Evolutionary conservation across 30 jellyfish, hydroid and myxozoan species (phyloP).

Genomic region (Chrysaora quinquecirrha): DNA sequence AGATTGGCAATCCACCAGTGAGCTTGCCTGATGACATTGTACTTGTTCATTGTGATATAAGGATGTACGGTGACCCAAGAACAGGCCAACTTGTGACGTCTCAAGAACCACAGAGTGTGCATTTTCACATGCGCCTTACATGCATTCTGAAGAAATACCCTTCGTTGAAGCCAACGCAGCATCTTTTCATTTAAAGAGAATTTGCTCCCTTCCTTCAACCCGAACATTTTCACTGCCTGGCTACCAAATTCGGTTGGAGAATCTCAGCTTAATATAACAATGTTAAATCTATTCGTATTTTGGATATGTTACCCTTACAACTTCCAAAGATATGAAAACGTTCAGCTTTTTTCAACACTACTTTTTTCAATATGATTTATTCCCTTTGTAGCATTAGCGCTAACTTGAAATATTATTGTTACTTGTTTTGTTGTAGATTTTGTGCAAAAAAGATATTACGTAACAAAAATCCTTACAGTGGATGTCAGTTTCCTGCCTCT

Average conservation of each 20-base stretch:
- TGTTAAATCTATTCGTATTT: background rate
- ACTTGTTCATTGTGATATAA: background rate
- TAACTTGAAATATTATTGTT: background rate
- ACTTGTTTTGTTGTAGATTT: no score
- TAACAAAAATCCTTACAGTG: background rate
- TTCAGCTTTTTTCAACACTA: background rate
- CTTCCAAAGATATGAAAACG: background rate
- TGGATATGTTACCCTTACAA: background rate
- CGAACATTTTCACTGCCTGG: constrained; percentile 1
- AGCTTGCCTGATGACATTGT: background rate
- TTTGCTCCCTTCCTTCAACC: background rate
- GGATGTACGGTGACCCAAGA: background rate
- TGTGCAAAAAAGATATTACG: background rate
- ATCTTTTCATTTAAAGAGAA: background rate
- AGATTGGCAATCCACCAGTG: constrained; percentile 1
- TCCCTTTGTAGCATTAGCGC: background rate
- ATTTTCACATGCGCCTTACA: background rate
- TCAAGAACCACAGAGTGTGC: constrained; percentile 5
- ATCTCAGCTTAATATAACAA: no score
- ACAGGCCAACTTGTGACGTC: constrained; percentile 2
- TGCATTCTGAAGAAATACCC: background rate
- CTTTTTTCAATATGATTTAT: background rate
- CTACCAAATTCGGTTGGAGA: background rate
- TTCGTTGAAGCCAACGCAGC: background rate
- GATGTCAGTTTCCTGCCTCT: background rate